Evolutionary conservation across 2,113 vertebrate genomes (phyloP).

Genomic region (Syrmaticus mikado): DNA sequence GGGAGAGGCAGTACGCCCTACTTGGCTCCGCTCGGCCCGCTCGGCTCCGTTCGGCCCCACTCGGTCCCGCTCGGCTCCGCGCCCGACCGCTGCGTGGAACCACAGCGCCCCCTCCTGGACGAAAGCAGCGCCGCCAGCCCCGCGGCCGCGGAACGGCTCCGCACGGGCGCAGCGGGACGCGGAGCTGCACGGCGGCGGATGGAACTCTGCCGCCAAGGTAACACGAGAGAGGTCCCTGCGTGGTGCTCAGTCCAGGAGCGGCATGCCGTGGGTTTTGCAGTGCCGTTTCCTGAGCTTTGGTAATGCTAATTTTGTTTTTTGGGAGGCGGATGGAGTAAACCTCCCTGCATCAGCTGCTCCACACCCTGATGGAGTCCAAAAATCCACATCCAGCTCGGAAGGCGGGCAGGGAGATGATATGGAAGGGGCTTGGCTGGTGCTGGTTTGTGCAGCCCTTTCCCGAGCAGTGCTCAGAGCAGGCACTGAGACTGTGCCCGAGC

Average conservation of each 20-base stretch:
- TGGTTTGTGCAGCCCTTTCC: neutral
- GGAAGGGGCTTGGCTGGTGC: accelerated
- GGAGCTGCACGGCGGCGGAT: neutral
- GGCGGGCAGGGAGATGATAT: neutral
- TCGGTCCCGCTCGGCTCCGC: neutral
- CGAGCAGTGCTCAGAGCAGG: accelerated
- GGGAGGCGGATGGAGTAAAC: too few species aligned
- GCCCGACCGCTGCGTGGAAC: conserved; percentile 62
- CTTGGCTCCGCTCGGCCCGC: neutral
- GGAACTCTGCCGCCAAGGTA: neutral
- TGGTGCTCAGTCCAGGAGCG: accelerated
- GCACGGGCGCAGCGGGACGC: neutral
- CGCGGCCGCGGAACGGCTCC: neutral
- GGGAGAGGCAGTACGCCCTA: neutral
- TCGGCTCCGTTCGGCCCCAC: neutral
- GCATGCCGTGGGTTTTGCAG: accelerated
- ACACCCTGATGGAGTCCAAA: neutral
- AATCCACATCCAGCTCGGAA: neutral
- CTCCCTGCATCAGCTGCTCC: neutral
- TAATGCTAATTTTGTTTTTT: accelerated
- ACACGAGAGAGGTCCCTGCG: neutral
- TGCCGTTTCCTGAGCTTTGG: neutral
- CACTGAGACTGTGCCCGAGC: neutral
- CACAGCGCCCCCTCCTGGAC: conserved; percentile 82
- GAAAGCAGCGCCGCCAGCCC: neutral